Evolutionary conservation across 2,888 invertebrate species (phyloP).

Genomic region (Mantis religiosa): DNA sequence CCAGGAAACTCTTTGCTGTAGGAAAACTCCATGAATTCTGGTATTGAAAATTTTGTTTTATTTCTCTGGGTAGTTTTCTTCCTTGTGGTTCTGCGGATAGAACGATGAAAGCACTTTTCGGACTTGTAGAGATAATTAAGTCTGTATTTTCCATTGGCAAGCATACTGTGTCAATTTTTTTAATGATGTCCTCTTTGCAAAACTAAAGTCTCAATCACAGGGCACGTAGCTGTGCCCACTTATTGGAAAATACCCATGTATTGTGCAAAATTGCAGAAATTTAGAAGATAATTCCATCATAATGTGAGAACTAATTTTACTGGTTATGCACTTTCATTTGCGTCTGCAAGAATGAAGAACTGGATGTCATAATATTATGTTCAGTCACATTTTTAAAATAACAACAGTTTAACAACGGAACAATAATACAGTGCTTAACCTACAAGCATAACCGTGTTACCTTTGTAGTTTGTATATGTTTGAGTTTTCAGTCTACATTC

Average conservation of each 20-base stretch:
- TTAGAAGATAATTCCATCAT: background rate
- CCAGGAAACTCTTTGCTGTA: background rate
- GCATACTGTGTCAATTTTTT: background rate
- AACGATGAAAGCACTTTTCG: background rate
- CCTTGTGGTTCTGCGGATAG: background rate
- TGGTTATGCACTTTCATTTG: background rate
- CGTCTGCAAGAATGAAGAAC: no score
- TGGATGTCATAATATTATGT: no score
- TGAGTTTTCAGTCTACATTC: no score
- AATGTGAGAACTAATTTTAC: background rate
- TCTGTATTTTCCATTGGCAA: background rate
- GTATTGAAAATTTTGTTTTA: background rate
- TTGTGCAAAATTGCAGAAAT: background rate
- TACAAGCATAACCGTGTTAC: no score
- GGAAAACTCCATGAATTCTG: background rate
- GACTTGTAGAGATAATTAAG: background rate
- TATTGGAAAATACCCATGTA: background rate
- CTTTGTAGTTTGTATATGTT: no score
- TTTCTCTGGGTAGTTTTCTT: background rate
- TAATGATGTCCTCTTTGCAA: background rate
- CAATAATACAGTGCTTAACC: no score
- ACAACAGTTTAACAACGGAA: no score
- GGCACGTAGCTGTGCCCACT: background rate
- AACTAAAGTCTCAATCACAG: background rate
- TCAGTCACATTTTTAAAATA: no score